These are phyloP conservation scores for Spermophilus dauricus DNA, from an alignment of 2,113 vertebrate genomes.

Conservation along the genomic window DNA sequence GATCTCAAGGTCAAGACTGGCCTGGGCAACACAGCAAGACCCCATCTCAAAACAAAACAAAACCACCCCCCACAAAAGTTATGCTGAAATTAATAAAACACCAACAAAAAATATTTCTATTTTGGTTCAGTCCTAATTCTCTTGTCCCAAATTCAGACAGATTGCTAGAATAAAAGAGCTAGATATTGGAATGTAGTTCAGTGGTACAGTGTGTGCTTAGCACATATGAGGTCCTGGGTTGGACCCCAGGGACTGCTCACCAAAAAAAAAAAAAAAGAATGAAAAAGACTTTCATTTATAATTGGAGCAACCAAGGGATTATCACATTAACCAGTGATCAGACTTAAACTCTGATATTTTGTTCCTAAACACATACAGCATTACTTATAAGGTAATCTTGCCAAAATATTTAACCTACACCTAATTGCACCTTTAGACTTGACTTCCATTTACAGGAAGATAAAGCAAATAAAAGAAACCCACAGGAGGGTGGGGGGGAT, in stretches of 20 bases:
- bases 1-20: not conserved
- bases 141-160: not conserved
- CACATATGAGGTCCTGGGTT: not conserved
- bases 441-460: constrained; percentile 30
- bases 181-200: not conserved
- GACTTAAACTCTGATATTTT: not conserved
- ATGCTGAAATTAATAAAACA: constrained; percentile 4
- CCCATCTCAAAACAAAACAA: not conserved
- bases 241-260: not conserved
- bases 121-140: not conserved
- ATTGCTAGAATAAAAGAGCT: not conserved
- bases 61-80: not conserved
- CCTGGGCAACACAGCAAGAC: not conserved
- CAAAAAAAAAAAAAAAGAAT: not conserved
- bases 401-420: not conserved
- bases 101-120: constrained; percentile 13
- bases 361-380: not conserved
- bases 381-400: not conserved
- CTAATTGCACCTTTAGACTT: not conserved
- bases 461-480: not conserved
- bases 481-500: not conserved
- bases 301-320: not conserved
- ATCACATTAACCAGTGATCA: not conserved
- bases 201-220: not conserved
- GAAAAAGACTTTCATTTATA: not conserved